A percentile compares a stretch with the other conserved stretches of the same genome.
These are phyloP conservation scores for Bombus waltoni DNA, from an alignment of 1,140 invertebrate genomes.

Conservation along the genomic window DNA sequence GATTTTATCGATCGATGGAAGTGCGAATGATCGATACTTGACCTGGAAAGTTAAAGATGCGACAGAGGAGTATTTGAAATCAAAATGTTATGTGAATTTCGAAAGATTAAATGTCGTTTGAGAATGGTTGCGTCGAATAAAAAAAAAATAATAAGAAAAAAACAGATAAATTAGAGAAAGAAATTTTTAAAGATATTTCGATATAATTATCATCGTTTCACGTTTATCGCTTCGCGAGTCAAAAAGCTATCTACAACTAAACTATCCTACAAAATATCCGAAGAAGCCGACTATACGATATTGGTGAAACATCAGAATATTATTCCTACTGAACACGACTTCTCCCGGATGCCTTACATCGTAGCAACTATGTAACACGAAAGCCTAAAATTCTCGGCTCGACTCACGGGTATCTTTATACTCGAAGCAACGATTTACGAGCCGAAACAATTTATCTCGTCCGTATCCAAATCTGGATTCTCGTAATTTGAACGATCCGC, in stretches of 20 bases:
- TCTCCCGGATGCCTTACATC: background rate
- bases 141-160: no score
- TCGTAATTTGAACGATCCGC: background rate
- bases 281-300: background rate
- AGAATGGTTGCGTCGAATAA: background rate
- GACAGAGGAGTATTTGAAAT: background rate
- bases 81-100: background rate
- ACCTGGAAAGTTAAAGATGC: background rate
- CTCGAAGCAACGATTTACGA: background rate
- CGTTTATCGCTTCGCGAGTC: background rate
- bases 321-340: background rate
- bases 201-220: background rate
- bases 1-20: background rate
- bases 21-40: background rate
- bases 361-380: background rate
- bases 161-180: no score
- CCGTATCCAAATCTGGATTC: background rate
- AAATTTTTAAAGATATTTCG: no score
- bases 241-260: background rate
- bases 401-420: background rate
- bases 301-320: background rate
- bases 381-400: background rate
- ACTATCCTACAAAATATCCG: background rate
- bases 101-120: background rate
- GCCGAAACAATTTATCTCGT: background rate